Evolutionary conservation across 2,113 vertebrate genomes (phyloP).

Genomic region (Acanthisitta chloris): DNA sequence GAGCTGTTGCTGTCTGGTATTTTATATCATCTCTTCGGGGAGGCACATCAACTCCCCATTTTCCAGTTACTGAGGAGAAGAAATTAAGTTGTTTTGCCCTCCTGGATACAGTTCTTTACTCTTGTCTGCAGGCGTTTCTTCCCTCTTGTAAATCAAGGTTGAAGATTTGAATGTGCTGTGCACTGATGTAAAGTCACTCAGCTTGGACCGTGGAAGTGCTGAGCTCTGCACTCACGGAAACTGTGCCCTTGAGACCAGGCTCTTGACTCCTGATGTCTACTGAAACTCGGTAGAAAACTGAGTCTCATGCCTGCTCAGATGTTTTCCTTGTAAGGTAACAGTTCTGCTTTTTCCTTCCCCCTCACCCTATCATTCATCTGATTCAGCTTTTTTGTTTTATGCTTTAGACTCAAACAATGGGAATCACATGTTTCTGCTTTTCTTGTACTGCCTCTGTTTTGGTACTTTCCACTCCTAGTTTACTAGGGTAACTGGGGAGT

Average conservation of each 20-base stretch:
- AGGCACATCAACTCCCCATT: not conserved
- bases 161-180: not conserved
- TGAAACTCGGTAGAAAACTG: no score
- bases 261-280: not conserved
- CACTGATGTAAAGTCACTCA: accelerated
- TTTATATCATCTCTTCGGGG: not conserved
- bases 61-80: not conserved
- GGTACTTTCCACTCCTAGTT: not conserved
- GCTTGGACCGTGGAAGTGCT: not conserved
- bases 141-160: not conserved
- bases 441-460: not conserved
- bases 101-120: not conserved
- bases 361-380: not conserved
- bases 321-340: not conserved
- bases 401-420: not conserved
- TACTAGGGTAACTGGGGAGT: not conserved
- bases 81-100: not conserved
- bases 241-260: not conserved
- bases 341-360: not conserved
- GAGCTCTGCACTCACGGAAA: not conserved
- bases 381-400: not conserved
- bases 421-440: not conserved
- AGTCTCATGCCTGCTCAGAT: not conserved
- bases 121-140: not conserved
- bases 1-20: not conserved